These are phyloP conservation scores for Hypothenemus hampei DNA, from an alignment of 1,140 invertebrate species.

Conservation along the genomic window DNA sequence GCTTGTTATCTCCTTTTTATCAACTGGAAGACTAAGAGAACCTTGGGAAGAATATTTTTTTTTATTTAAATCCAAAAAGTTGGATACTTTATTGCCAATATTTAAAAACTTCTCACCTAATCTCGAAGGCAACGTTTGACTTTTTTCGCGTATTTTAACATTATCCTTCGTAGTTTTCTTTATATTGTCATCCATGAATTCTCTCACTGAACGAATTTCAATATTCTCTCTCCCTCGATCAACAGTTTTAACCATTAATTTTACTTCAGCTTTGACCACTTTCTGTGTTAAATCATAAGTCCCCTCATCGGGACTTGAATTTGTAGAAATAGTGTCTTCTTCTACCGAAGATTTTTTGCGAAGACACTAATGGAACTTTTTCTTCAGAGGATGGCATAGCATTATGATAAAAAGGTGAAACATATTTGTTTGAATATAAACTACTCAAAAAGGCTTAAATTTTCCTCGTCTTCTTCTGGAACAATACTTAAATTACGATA, in stretches of 20 bases:
- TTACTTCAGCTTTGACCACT: conserved; percentile 48
- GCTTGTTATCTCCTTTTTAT: too few relatives aligned
- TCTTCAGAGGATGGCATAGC: conserved; percentile 3
- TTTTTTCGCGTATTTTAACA: too few relatives aligned
- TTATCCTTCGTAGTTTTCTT: conserved; percentile 10
- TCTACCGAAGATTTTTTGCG: conserved; percentile 10
- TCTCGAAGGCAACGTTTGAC: conserved; percentile 30
- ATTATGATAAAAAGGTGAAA: conserved; percentile 3
- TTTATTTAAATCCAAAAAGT: conserved; percentile 26
- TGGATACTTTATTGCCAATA: conserved; percentile 30
- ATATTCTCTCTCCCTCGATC: conserved; percentile 51
- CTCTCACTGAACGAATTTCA: conserved; percentile 50
- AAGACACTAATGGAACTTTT: conserved; percentile 6
- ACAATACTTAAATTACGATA: conserved; percentile 45
- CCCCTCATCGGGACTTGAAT: conserved; percentile 32
- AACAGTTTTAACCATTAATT: conserved; percentile 50
- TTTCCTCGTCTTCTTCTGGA: conserved; percentile 44
- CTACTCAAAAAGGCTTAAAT: conserved; percentile 29
- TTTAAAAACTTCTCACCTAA: conserved; percentile 27
- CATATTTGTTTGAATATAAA: conserved; percentile 25
- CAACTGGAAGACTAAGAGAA: neutral
- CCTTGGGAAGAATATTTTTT: conserved; percentile 27
- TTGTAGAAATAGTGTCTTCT: conserved; percentile 11
- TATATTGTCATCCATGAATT: conserved; percentile 44
- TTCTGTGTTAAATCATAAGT: conserved; percentile 31